Percentiles rank a stretch among this genome's conserved stretches.
phyloP scores from a whole-genome alignment of 2,888 invertebrate genomes.

The Antheraea yamamai region DNA sequence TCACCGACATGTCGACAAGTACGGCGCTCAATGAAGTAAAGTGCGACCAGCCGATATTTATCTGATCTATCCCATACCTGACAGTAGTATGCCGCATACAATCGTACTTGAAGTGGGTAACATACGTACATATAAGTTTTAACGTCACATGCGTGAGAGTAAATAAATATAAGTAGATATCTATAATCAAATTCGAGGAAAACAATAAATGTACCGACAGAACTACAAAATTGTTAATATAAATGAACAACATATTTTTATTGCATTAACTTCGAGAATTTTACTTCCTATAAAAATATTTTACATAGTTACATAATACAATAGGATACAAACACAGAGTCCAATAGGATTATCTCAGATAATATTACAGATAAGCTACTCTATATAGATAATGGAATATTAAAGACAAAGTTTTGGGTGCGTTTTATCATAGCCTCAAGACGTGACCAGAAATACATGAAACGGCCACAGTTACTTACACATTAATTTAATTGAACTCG shows the following conservation, averaged over 20 bases:
- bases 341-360: neutral
- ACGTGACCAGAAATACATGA: constrained; percentile 12
- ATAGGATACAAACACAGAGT: neutral
- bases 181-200: too few relatives aligned
- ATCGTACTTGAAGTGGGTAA: too few relatives aligned
- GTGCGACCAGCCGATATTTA: too few relatives aligned
- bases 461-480: neutral
- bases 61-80: too few relatives aligned
- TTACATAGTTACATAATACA: neutral
- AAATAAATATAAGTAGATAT: too few relatives aligned
- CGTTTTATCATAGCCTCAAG: neutral
- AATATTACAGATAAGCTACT: neutral
- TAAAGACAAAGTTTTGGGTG: constrained; percentile 11
- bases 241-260: neutral
- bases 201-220: neutral
- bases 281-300: neutral
- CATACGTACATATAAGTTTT: too few relatives aligned
- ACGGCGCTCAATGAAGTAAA: too few relatives aligned
- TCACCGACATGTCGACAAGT: too few relatives aligned
- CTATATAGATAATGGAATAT: constrained; percentile 8
- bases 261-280: neutral
- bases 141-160: too few relatives aligned
- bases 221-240: too few relatives aligned
- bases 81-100: too few relatives aligned
- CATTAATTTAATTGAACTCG: neutral